phyloP scores from a whole-genome alignment of 2,797 vertebrate genomes.

The Uromys caudimaculatus region DNA sequence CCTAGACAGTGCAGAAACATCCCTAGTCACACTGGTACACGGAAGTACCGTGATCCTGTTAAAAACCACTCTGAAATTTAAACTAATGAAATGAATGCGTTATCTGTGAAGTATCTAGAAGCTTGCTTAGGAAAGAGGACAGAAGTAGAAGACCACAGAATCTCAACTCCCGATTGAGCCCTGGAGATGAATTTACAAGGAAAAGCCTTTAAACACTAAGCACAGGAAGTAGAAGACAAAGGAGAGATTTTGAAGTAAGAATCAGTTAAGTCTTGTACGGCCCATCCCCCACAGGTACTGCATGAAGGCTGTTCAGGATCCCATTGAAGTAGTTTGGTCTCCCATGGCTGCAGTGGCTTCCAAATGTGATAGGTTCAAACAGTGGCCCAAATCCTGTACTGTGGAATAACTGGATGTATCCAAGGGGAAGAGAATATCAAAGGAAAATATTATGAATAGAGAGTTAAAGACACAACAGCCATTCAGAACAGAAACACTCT shows the following conservation, averaged over 20 bases:
- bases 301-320: not conserved
- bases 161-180: not conserved
- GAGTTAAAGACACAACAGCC: not conserved
- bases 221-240: not conserved
- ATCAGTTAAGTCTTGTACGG: not conserved
- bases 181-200: not conserved
- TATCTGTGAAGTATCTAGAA: not conserved
- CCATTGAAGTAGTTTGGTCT: not conserved
- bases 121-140: not conserved
- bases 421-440: not conserved
- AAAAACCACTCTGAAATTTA: constrained; percentile 5
- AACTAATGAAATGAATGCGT: not conserved
- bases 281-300: not conserved
- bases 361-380: not conserved
- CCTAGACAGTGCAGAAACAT: not conserved
- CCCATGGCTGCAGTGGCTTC: not conserved
- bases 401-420: not conserved
- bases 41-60: not conserved
- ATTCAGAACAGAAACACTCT: not conserved
- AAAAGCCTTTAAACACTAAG: not conserved
- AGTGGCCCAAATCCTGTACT: not conserved
- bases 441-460: not conserved
- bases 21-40: not conserved
- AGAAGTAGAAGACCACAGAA: not conserved
- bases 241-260: not conserved